These are phyloP conservation scores for Drosophila malerkotliana DNA, from an alignment of 1,140 invertebrate species.

Conservation along the genomic window DNA sequence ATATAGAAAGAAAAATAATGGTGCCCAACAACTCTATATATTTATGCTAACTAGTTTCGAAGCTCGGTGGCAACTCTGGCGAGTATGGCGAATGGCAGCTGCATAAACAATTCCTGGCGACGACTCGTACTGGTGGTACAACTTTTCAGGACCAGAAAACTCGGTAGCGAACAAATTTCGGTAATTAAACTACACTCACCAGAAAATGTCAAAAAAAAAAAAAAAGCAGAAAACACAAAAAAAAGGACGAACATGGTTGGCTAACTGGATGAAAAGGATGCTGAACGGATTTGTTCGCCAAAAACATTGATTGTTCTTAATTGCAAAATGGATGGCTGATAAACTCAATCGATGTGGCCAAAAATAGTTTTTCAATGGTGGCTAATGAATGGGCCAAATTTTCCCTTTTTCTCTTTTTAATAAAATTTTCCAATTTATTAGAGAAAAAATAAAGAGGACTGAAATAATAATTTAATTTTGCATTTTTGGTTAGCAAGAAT, in stretches of 20 bases:
- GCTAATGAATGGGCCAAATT: conserved; percentile 26
- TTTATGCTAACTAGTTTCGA: conserved; percentile 64
- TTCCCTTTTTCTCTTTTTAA: too few relatives aligned
- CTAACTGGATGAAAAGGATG: background rate
- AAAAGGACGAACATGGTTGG: background rate
- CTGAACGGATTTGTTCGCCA: conserved; percentile 18
- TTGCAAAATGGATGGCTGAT: conserved; percentile 42
- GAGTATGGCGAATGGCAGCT: conserved; percentile 44
- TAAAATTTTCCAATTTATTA: background rate
- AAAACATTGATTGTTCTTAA: conserved; percentile 47
- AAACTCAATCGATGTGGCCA: conserved; percentile 29
- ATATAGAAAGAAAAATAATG: background rate
- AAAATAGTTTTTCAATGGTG: conserved; percentile 24
- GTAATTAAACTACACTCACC: conserved; percentile 38
- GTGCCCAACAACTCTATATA: conserved; percentile 13
- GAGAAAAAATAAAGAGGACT: background rate
- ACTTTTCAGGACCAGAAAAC: conserved; percentile 26
- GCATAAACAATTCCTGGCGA: conserved; percentile 63
- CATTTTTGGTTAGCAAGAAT: background rate
- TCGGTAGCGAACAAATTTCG: conserved; percentile 28
- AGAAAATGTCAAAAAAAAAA: too few relatives aligned
- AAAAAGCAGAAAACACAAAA: too few relatives aligned
- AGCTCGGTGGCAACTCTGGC: conserved; percentile 10
- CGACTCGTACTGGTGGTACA: conserved; percentile 8
- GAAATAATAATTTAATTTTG: background rate